Base-by-base conservation (phyloP, 2,797 vertebrate genomes). In the Merluccius polli region DNA sequence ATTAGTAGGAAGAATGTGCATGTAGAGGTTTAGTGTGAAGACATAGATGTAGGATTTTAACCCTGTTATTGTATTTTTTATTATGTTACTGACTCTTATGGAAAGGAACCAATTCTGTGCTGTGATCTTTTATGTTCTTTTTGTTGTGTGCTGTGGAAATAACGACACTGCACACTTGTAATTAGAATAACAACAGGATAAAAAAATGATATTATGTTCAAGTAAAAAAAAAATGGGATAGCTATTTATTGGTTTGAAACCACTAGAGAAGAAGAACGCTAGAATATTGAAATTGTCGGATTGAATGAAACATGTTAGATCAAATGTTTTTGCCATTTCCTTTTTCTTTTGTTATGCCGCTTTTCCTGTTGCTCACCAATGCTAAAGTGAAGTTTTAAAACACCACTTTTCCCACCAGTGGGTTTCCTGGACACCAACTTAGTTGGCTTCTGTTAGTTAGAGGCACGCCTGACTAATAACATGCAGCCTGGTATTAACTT, bases 221-320 rank as follows among this genome's bases (percentile, higher is more conserved):
- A 72, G 24, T 27, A 73, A 67, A 30, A 75, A 30, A 73, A 81
- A 78, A 52, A 30, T 31, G 76, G 36, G 73, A 80, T 82, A 81
- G 80, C 78, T 90, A 90, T 90, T 91, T 91, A 88, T 89, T 90
- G 83, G 84, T 87, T 35, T 74, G 16, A 86, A 89, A 84, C 84
- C 86, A 88, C 82, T 89, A 79, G 82, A 78, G 72, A 41, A 30
- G 21, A 69, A 16, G 78, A 75, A 81, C 69, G 48, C 48, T 65
- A 81, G 67, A 65, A 65, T 27, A 13, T 27, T 65, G 18, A n/a
- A 6, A 59, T 59, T n/a, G 41, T 6, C 41, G 41, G 41, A 21
- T 18, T 48, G 41, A 48, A n/a, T n/a, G 18, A 59, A 59, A n/a
- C 48, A 59, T 59, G 48, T 59, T n/a, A n/a, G 84, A 44, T 75